A percentile compares a stretch with the other conserved stretches of the same genome.
Evolutionary conservation across 2,797 vertebrate species (phyloP).

Genomic region (Gephyroberyx darwinii): DNA sequence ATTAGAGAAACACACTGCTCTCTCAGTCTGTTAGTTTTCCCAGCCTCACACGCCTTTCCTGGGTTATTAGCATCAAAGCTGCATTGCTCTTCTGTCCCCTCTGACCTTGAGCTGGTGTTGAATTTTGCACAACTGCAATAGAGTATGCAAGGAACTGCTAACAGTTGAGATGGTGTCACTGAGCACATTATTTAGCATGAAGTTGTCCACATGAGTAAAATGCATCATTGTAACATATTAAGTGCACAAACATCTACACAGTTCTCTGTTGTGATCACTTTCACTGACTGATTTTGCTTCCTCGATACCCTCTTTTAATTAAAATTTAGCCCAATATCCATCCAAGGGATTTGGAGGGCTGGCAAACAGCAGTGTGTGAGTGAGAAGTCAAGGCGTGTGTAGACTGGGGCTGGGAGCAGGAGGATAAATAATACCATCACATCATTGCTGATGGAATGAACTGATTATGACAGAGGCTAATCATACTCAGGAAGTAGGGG

Average conservation of each 20-base stretch:
- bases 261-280: not conserved
- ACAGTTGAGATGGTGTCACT: not conserved
- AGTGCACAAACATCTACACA: not conserved
- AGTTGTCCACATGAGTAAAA: not conserved
- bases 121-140: constrained; percentile 43
- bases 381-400: constrained; percentile 1
- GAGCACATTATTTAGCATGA: no score
- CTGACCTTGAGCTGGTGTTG: constrained; percentile 19
- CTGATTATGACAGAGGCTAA: constrained; percentile 8
- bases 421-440: constrained; percentile 24
- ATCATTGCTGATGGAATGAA: constrained; percentile 23
- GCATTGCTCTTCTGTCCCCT: not conserved
- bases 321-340: constrained; percentile 26
- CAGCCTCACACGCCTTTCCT: constrained; percentile 8
- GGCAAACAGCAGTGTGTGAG: constrained; percentile 1
- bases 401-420: constrained; percentile 2
- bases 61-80: constrained; percentile 24
- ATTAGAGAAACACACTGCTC: not conserved
- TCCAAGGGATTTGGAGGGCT: constrained; percentile 1
- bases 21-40: not conserved
- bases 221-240: not conserved
- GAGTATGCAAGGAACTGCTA: constrained; percentile 1
- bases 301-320: constrained; percentile 15
- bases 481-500: constrained; percentile 19
- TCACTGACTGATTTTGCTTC: constrained; percentile 3